Base-by-base conservation (phyloP, 1,140 invertebrate genomes). In the Zaprionus ghesquierei region DNA sequence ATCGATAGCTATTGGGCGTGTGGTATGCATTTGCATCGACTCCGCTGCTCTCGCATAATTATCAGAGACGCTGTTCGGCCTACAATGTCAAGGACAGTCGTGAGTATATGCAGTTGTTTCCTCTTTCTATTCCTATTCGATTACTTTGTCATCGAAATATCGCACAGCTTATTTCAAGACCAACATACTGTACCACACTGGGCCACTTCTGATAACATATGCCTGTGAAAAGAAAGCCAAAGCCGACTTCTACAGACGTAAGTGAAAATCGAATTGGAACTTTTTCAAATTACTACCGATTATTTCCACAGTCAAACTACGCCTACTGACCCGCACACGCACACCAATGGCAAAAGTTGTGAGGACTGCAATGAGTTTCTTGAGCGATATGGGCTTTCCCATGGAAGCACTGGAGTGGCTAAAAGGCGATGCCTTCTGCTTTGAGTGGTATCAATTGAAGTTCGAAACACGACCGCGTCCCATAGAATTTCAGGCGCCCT, bases 21-120 rank as follows among this genome's bases (percentile, higher is more conserved):
- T 86, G 81, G 81, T 86, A 53, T 4, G 81, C 81, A 3, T 86
- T 61, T 49, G 78, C 63, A 12, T 72, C 81, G 6, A 86, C 81
- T 3, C 75, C 81, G 0, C 22, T 86, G n/a, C 0, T 12, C 0
- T 23, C 33, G 6, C 22, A 8, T 0, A 10, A 49, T 0, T 85
- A 63, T 25, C 27, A 46, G 20, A 65, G 81, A 2, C 75, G 75
- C 6, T 85, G 81, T 27, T n/a, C 60, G 22, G 60, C 81, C 2
- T 72, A 81, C 3, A 81, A 85, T 53, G 68, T 86, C 1, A 6
- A 20, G 13, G 22, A 59, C n/a, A 54, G 23, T 64, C 18, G 81
- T 86, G 6, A 86, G 81, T 86, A n/a, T 22, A n/a, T 10, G 8
- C 3, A 15, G 1, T n/a, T n/a, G 33, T 3, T 13, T 33, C 31